These are phyloP conservation scores for Tanytarsus gracilentus DNA, from an alignment of 2,888 invertebrate genomes.

Conservation along the genomic window DNA sequence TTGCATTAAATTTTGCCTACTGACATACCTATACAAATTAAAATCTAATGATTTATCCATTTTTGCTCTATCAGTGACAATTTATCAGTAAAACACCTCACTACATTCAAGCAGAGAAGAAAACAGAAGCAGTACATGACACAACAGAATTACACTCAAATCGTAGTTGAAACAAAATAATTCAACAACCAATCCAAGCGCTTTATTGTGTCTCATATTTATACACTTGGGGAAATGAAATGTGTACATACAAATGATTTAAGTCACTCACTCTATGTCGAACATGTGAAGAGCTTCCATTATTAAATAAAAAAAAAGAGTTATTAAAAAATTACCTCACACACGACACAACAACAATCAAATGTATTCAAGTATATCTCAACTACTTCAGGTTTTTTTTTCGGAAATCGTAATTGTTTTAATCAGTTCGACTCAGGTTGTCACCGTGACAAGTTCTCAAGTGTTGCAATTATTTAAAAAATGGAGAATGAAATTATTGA, in stretches of 20 bases:
- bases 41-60: background rate
- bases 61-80: background rate
- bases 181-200: slow-evolving; percentile 16
- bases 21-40: no score
- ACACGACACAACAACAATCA: background rate
- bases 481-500: slow-evolving; percentile 22
- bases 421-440: slow-evolving; percentile 19
- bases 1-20: no score
- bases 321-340: slow-evolving; percentile 24
- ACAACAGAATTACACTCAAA: background rate
- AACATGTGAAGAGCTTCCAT: slow-evolving; percentile 13
- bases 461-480: background rate
- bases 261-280: slow-evolving; percentile 6
- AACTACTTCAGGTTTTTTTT: slow-evolving; percentile 16
- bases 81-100: background rate
- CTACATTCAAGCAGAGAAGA: background rate
- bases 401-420: slow-evolving; percentile 18
- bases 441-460: slow-evolving; percentile 7
- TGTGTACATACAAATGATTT: slow-evolving; percentile 16
- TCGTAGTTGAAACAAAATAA: background rate
- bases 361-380: background rate
- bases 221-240: slow-evolving; percentile 1
- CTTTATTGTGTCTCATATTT: background rate
- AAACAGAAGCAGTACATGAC: background rate
- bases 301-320: slow-evolving; percentile 1